phyloP scores from a whole-genome alignment of 2,113 vertebrate genomes.

The Mustela nigripes region DNA sequence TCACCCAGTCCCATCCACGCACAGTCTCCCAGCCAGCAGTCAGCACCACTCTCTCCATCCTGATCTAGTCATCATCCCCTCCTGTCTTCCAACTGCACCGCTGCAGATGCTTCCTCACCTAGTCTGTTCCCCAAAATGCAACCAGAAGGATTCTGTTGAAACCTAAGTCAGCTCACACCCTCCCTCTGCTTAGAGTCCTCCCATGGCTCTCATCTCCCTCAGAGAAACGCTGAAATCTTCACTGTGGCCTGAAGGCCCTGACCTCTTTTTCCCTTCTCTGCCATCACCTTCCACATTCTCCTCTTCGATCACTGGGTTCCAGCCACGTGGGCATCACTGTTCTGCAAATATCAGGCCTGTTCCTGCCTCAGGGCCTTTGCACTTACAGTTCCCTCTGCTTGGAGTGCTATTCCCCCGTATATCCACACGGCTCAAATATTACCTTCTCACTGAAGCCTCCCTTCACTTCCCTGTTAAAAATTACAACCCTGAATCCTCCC shows the following conservation, averaged over 20 bases:
- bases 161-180: neutral
- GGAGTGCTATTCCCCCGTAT: neutral
- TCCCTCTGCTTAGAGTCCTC: neutral
- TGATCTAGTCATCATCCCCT: neutral
- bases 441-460: neutral
- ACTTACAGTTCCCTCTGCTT: neutral
- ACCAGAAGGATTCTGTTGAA: neutral
- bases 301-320: neutral
- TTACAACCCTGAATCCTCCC: neutral
- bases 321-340: neutral
- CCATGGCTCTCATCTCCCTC: neutral
- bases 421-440: neutral
- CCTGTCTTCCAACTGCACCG: neutral
- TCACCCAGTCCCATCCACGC: neutral
- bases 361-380: constrained; percentile 40
- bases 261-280: neutral
- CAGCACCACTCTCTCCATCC: neutral
- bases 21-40: neutral
- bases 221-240: neutral
- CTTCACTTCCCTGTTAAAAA: neutral
- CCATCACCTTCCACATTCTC: neutral
- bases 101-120: neutral
- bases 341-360: neutral
- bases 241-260: neutral
- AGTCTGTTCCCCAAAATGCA: neutral